Evolutionary conservation across 2,888 invertebrate species (phyloP), one percentile per base, ranked within the genome.

Genomic region (Latrodectus hesperus): DNA sequence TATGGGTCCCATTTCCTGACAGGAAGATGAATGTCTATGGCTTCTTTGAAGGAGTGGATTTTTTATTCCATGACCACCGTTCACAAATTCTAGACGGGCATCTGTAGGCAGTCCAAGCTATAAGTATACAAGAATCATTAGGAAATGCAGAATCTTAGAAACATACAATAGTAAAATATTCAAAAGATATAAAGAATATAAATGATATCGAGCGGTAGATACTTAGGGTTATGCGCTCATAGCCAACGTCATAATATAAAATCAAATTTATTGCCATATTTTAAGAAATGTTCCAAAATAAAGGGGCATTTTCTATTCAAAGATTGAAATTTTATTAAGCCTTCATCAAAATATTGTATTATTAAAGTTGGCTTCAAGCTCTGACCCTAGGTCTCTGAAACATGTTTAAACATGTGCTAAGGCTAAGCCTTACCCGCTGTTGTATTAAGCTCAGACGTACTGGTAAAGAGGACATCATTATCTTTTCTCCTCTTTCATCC

Each of bases 41-140:
- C n/a, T 89, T 26, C 86, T 65, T 17, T 90, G 90, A 55, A 97
- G 96, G 91, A 98, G 93, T 1, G 99, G 98, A 93, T 99, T 99
- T 92, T 99, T 99, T 89, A 99, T 97, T 68, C 99, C 99, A 92
- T 98, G 98, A 17, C 98, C 98, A 83, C 98, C 98, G 91, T 99
- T 99, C 64, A 99, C 98, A 92, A 98, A 98, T 93, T 99, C 98
- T 91, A 98, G 93, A 89, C 96, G 89, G 38, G 71, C 68, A 77
- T 86, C 86, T 17, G 86, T 80, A 17, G 86, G 86, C 12, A 86
- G 38, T n/a, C 86, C 81, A 67, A 86, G 76, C 86, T 86, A 17
- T 26, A 68, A 75, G 75, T 17, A 51, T 53, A 68, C 60, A 17
- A 55, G 22, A 22, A 52, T 26, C n/a, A 52, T 72, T 52, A 16